A percentile compares a stretch with the other conserved stretches of the same genome.
These are phyloP conservation scores for Thermophis baileyi DNA, from an alignment of 2,113 vertebrate species.

Conservation along the genomic window DNA sequence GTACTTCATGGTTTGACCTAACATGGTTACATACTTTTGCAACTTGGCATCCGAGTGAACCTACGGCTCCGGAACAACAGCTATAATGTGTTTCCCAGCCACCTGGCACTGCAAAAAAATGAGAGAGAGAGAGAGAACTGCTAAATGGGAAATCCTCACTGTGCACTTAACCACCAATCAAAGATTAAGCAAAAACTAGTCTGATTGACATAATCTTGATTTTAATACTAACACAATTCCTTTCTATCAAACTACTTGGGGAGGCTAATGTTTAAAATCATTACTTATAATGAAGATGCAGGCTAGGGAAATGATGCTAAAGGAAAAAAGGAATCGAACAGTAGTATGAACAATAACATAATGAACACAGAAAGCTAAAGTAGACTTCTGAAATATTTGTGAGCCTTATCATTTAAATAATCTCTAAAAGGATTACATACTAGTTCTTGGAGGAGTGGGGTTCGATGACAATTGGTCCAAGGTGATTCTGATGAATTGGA, in stretches of 20 bases:
- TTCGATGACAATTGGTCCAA: neutral
- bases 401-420: neutral
- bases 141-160: neutral
- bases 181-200: neutral
- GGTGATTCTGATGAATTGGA: neutral
- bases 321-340: neutral
- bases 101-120: slow-evolving; percentile 72
- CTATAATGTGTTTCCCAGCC: slow-evolving; percentile 93
- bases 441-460: neutral
- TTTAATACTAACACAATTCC: no score
- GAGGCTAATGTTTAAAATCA: neutral
- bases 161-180: no score
- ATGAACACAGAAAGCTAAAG: neutral
- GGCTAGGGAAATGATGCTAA: neutral
- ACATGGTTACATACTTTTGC: slow-evolving; percentile 75
- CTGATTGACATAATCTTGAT: neutral
- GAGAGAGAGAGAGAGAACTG: neutral
- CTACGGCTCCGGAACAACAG: slow-evolving; percentile 87
- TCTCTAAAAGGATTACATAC: neutral
- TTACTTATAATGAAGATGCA: neutral
- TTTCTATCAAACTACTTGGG: neutral
- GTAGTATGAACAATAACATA: neutral
- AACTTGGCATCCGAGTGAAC: slow-evolving; percentile 83
- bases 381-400: neutral
- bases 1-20: neutral